Conservation (phyloP, 2,113 vertebrate genomes). For the Formicarius rufipectus region DNA sequence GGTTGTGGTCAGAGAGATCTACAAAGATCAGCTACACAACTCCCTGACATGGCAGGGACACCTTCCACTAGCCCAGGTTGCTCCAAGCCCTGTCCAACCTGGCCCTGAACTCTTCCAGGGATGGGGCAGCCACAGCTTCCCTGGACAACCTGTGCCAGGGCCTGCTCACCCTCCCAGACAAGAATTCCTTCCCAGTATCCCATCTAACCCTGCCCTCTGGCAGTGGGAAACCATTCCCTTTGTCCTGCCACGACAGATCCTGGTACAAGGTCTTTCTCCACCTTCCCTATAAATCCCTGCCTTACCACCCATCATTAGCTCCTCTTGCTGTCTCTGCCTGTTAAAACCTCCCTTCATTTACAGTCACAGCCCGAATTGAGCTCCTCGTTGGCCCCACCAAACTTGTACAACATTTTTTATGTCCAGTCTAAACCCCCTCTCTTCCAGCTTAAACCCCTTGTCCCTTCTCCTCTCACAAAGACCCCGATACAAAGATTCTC, state of each 20-base stretch:
- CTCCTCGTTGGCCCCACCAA: neutral
- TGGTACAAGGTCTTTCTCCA: neutral
- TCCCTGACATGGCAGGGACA: neutral
- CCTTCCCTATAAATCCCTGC: neutral
- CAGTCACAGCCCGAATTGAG: neutral
- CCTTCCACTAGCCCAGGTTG: neutral
- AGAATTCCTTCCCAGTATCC: neutral
- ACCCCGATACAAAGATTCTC: neutral
- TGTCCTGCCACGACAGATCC: neutral
- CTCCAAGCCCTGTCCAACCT: neutral
- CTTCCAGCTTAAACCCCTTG: neutral
- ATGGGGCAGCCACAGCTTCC: neutral
- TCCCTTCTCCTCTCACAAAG: neutral
- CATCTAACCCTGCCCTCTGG: neutral
- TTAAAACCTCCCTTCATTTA: neutral
- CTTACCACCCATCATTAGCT: neutral
- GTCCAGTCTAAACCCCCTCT: accelerated
- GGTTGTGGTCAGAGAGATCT: neutral
- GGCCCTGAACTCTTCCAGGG: neutral
- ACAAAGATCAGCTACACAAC: no score
- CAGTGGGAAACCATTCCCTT: neutral
- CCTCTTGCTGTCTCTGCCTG: neutral
- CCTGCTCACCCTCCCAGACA: neutral
- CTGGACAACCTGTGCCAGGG: neutral
- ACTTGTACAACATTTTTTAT: neutral